A percentile compares a stretch with the other conserved stretches of the same genome.
These are phyloP conservation scores for Neotoxoptera formosana DNA, from an alignment of 1,140 invertebrate genomes.

Conservation along the genomic window DNA sequence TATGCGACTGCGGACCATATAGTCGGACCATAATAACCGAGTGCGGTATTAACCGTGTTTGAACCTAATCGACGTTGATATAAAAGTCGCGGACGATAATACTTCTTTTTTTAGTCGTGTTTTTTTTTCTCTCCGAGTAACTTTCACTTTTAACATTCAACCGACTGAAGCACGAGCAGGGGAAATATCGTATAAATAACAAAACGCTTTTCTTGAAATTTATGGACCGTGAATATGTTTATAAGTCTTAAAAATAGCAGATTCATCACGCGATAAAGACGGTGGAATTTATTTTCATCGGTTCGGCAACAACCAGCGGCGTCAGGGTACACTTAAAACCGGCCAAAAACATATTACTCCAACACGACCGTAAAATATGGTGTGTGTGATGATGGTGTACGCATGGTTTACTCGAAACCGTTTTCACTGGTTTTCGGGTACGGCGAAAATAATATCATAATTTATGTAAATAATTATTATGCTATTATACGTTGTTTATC, in stretches of 20 bases:
- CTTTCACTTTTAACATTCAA: neutral
- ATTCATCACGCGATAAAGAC: neutral
- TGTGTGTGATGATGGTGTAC: neutral
- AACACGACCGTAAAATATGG: neutral
- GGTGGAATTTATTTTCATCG: neutral
- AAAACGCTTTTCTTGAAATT: neutral
- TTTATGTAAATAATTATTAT: neutral
- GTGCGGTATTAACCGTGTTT: neutral
- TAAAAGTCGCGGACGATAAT: neutral
- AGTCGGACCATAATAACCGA: too few relatives aligned
- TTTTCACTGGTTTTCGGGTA: neutral
- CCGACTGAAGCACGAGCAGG: neutral
- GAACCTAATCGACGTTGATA: neutral
- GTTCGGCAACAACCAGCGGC: neutral
- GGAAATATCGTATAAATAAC: conserved; percentile 18
- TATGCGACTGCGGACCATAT: too few relatives aligned
- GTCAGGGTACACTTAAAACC: neutral
- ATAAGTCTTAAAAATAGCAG: conserved; percentile 2
- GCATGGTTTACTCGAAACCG: neutral
- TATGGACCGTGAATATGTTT: neutral
- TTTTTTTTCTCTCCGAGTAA: neutral
- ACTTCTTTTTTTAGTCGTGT: neutral
- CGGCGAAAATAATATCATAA: neutral
- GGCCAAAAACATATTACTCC: neutral
- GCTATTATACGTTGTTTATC: neutral